phyloP scores from a whole-genome alignment of 92 coral and sea anemone species.

The Bergia sp. region DNA sequence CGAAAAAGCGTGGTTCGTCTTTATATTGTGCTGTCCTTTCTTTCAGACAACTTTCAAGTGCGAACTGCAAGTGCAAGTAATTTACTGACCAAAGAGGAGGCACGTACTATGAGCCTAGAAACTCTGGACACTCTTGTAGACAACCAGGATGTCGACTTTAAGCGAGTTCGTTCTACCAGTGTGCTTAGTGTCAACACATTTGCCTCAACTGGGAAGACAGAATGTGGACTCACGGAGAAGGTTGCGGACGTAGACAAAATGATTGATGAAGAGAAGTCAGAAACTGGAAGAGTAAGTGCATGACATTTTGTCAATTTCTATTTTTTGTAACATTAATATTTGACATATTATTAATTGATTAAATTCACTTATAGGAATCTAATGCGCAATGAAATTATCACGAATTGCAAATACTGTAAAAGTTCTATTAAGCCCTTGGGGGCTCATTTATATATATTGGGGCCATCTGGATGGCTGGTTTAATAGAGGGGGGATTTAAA shows the following conservation, averaged over 20 bases:
- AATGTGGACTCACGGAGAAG: conserved; percentile 10
- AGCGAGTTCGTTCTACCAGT: neutral
- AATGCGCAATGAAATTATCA: too few relatives aligned
- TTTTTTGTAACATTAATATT: neutral
- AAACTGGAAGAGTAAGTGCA: conserved; percentile 51
- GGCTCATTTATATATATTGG: too few relatives aligned
- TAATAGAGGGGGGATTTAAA: too few relatives aligned
- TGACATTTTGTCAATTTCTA: neutral
- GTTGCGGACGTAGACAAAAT: conserved; percentile 37
- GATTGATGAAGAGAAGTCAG: conserved; percentile 59
- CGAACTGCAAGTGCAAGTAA: neutral
- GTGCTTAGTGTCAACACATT: conserved; percentile 26
- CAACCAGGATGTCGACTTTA: neutral
- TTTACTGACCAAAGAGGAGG: neutral
- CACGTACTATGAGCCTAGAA: conserved; percentile 22
- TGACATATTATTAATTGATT: neutral
- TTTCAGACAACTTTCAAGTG: neutral
- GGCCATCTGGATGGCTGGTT: too few relatives aligned
- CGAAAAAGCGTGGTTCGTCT: too few relatives aligned
- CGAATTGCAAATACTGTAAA: too few relatives aligned
- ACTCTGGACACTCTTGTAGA: conserved; percentile 3
- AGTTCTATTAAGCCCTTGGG: too few relatives aligned
- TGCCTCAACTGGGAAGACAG: conserved; percentile 34
- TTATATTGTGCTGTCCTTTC: neutral
- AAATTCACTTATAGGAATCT: neutral